Evolutionary conservation across 2,888 invertebrate genomes (phyloP), one percentile per base, ranked within the genome.

Genomic region (Harpagoxenus sublaevis): DNA sequence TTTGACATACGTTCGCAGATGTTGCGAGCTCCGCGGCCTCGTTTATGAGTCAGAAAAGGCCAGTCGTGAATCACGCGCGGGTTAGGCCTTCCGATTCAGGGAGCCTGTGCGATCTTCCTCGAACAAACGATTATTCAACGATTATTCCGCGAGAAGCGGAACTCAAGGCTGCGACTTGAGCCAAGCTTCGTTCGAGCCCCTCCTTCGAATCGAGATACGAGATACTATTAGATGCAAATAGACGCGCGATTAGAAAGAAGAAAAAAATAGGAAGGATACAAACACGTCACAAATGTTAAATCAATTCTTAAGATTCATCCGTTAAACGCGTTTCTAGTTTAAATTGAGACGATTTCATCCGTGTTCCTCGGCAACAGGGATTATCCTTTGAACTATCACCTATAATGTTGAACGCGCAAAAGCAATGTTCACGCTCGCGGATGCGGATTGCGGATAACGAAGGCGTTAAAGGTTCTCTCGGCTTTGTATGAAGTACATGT

Each of bases 381-480:
- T 55, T 73, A 73, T 73, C 48, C 74, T 74, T 74, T 60, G 73
- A 74, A 62, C 66, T 23, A 51, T 75, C 39, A 66, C 23, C 48
- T 35, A 51, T n/a, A n/a, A n/a, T 66, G 51, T 75, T 39, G 45
- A 48, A 51, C 74, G 31, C 10, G 45, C n/a, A 31, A 74, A 31
- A 74, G 31, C 35, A 15, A 45, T 45, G 31, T 74, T 74, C 74
- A 74, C 62, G 74, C 62, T 74, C n/a, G 42, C 74, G 28, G 74
- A 74, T 45, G 62, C 60, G 60, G 28, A 18, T 60, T 45, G 62
- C 60, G 60, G 28, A 18, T 60, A 60, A 28, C n/a, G 15, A 48
- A 66, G 48, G 23, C 45, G 23, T 66, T 51, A 66, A 75, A 48
- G 23, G 48, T 39, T 63, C 8, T 63, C 45, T 45, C 42, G 31